These are phyloP conservation scores for Drosophila demipolita DNA, from an alignment of 2,888 invertebrate genomes.

Conservation along the genomic window DNA sequence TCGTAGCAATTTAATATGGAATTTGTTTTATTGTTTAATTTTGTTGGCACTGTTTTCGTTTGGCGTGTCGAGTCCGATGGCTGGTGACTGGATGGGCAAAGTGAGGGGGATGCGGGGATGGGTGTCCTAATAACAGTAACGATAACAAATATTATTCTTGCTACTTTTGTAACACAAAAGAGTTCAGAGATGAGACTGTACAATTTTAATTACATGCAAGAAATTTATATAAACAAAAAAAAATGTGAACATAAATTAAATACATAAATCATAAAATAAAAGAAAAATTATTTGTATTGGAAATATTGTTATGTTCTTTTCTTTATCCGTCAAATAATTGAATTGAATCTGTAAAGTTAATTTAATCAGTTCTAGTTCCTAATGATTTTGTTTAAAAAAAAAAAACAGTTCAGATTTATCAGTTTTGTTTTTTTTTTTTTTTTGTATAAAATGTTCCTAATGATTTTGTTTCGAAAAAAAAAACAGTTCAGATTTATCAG, in stretches of 20 bases:
- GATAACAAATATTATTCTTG: conserved; percentile 67
- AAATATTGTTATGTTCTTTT: conserved; percentile 22
- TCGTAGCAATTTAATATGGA: conserved; percentile 51
- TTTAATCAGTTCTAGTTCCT: not conserved
- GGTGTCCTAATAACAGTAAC: conserved; percentile 52
- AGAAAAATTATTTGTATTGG: conserved; percentile 64
- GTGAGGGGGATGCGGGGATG: conserved; percentile 2
- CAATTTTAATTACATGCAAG: conserved; percentile 72
- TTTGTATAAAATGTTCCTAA: conserved; percentile 67
- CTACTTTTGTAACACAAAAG: conserved; percentile 74
- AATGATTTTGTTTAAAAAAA: not conserved
- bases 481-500: conserved; percentile 1
- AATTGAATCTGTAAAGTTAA: not conserved
- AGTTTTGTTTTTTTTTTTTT: conserved; percentile 28
- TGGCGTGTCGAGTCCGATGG: conserved; percentile 19
- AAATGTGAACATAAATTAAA: conserved; percentile 69
- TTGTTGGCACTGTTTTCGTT: conserved; percentile 51
- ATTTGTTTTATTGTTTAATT: conserved; percentile 70
- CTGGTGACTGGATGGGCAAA: not conserved
- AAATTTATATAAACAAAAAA: conserved; percentile 56
- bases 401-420: not conserved
- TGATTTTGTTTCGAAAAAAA: not conserved
- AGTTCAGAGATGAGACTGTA: conserved; percentile 80
- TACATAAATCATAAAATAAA: conserved; percentile 57
- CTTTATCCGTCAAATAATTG: not conserved